Evolutionary conservation across 2,797 vertebrate genomes (phyloP).

Genomic region (Prionace glauca): DNA sequence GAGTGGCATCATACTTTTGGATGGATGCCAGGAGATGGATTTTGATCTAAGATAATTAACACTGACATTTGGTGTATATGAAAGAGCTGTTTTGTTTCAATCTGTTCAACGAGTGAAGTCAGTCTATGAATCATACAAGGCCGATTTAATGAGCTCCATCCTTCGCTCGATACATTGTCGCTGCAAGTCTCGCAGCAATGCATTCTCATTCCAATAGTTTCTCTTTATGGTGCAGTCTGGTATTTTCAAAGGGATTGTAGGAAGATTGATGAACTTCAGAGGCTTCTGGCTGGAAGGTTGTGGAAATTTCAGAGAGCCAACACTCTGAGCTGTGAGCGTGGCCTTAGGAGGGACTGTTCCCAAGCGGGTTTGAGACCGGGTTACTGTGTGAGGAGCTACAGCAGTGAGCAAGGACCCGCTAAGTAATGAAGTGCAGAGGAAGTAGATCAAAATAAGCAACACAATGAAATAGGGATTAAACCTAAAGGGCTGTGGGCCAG

Average conservation of each 20-base stretch:
- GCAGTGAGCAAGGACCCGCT: too few relatives aligned
- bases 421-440: neutral
- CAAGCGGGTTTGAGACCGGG: neutral
- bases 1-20: neutral
- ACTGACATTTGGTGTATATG: neutral
- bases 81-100: constrained; percentile 18
- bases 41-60: constrained; percentile 30
- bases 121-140: constrained; percentile 13
- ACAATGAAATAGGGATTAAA: neutral
- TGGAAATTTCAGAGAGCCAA: neutral
- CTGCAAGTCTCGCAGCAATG: neutral
- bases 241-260: neutral
- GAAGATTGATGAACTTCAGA: neutral
- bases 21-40: neutral
- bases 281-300: neutral
- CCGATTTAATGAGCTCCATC: neutral
- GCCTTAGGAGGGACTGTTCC: neutral
- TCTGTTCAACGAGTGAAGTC: neutral
- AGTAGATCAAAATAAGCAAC: neutral
- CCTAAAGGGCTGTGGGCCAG: neutral
- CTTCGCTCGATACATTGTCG: neutral
- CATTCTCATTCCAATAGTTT: neutral
- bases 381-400: neutral
- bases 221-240: neutral
- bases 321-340: neutral